Conservation (phyloP, 2,888 invertebrate genomes). For the Ctena decussata region DNA sequence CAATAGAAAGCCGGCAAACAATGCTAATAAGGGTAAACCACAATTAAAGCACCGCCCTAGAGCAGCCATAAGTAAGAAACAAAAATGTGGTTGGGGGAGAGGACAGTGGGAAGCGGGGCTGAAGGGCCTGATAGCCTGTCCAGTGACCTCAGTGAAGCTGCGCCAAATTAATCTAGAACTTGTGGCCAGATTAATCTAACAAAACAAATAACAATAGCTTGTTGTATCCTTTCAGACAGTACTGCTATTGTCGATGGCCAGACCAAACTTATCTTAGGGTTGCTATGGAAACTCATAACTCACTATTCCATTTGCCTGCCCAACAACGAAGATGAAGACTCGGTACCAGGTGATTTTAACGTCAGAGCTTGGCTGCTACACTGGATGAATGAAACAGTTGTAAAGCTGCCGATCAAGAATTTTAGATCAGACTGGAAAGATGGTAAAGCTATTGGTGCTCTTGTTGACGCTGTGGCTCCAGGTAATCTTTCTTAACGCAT, state of each 20-base stretch:
- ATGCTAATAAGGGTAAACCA: too few species aligned
- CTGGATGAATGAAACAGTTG: neutral
- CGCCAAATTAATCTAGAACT: too few species aligned
- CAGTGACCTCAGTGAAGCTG: too few species aligned
- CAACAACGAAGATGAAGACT: neutral
- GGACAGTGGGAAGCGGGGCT: too few species aligned
- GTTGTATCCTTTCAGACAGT: neutral
- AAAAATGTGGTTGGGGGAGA: too few species aligned
- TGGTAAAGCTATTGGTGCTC: neutral
- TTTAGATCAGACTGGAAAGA: neutral
- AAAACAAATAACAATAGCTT: too few species aligned
- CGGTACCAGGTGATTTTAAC: neutral
- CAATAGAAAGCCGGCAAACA: too few species aligned
- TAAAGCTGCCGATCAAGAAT: neutral
- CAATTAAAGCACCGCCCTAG: too few species aligned
- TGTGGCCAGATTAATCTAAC: too few species aligned
- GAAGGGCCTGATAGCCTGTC: too few species aligned
- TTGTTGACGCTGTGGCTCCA: neutral
- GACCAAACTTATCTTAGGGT: neutral
- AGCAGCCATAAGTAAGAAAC: too few species aligned
- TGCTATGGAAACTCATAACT: neutral
- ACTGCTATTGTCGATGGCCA: neutral
- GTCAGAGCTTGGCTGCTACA: neutral
- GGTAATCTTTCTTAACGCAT: too few species aligned
- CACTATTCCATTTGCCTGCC: neutral